Evolutionary conservation across 1,140 invertebrate genomes (phyloP).

Genomic region (Ephestia elutella): DNA sequence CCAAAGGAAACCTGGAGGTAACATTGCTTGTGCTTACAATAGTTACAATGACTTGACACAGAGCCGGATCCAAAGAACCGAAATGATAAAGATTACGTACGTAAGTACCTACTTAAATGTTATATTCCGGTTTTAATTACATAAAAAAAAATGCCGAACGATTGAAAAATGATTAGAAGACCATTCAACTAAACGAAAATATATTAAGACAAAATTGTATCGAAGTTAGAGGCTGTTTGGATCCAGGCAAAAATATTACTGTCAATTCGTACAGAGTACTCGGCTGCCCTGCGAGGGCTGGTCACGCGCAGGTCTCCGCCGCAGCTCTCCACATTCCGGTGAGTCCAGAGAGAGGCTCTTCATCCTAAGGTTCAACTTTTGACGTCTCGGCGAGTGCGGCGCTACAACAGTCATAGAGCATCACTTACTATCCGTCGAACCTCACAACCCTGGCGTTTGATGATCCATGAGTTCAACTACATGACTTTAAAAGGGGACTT

Average conservation of each 20-base stretch:
- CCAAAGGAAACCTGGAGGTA: conserved; percentile 37
- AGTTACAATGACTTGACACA: conserved; percentile 52
- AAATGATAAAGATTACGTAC: neutral
- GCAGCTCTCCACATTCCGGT: conserved; percentile 91
- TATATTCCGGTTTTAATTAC: too few species aligned
- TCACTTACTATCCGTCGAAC: conserved; percentile 26
- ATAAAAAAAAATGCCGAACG: too few species aligned
- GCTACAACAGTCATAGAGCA: conserved; percentile 79
- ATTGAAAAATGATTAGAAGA: too few species aligned
- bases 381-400: conserved; percentile 94
- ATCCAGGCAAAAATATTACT: conserved; percentile 40
- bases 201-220: too few species aligned
- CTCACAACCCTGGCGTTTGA: conserved; percentile 13
- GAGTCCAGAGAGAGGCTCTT: conserved; percentile 97
- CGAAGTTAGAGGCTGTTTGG: conserved; percentile 47
- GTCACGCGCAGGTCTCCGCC: conserved; percentile 77
- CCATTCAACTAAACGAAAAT: too few species aligned
- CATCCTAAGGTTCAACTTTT: conserved; percentile 97
- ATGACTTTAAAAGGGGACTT: neutral
- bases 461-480: neutral
- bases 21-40: conserved; percentile 56
- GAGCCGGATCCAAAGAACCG: conserved; percentile 53
- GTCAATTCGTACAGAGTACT: conserved; percentile 63
- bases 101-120: too few species aligned
- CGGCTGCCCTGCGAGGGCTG: conserved; percentile 63